Evolutionary conservation across 2,797 vertebrate species (phyloP).

Genomic region (Enteromius thamalakanensis): DNA sequence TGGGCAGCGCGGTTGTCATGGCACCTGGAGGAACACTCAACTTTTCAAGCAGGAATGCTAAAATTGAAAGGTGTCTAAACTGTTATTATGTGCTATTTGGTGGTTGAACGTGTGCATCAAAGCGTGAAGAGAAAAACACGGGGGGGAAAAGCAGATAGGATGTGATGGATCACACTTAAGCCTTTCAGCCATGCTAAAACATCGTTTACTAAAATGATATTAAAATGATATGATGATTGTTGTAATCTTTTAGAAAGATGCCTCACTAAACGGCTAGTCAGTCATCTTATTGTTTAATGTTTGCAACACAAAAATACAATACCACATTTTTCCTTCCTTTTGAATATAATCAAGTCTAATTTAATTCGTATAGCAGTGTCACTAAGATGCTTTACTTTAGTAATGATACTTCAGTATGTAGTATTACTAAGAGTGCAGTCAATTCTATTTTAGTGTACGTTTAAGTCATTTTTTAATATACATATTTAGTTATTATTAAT

Average conservation of each 20-base stretch:
- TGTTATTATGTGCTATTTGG: slow-evolving; percentile 72
- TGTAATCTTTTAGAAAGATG: background rate
- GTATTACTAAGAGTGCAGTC: no score
- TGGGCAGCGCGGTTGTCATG: slow-evolving; percentile 60
- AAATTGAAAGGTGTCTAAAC: slow-evolving; percentile 69
- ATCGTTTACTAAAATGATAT: slow-evolving; percentile 3
- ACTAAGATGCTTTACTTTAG: background rate
- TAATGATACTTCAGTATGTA: no score
- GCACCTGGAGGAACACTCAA: slow-evolving; percentile 63
- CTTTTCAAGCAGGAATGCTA: slow-evolving; percentile 65
- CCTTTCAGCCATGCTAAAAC: slow-evolving; percentile 43
- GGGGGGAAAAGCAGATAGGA: slow-evolving; percentile 41
- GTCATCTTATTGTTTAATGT: background rate
- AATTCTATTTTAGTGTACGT: background rate
- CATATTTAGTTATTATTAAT: background rate
- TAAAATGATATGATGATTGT: background rate
- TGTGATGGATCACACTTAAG: slow-evolving; percentile 42
- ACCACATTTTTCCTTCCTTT: background rate
- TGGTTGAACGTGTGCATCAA: slow-evolving; percentile 60
- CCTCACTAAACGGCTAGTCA: no score
- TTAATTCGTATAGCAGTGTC: background rate
- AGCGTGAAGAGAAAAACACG: slow-evolving; percentile 56
- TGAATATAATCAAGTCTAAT: background rate
- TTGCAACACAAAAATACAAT: background rate
- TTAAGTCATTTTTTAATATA: background rate